A percentile compares a stretch with the other conserved stretches of the same genome.
These are phyloP conservation scores for Pachydiplax longipennis DNA, from an alignment of 2,888 invertebrate species.

Conservation along the genomic window DNA sequence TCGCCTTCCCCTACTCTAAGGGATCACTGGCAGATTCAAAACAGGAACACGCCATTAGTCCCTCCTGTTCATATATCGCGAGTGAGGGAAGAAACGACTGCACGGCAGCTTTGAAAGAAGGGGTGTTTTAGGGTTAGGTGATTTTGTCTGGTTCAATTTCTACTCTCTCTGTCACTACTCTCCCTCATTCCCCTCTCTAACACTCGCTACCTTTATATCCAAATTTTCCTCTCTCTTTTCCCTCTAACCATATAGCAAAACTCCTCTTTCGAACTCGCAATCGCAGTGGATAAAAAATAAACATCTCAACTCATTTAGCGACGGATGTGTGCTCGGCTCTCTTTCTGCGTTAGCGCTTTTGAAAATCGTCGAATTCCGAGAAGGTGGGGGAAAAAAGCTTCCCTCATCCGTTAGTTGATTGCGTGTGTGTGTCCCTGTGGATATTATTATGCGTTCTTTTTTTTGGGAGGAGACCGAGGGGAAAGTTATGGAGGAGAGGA, in stretches of 20 bases:
- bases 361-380: conserved; percentile 37
- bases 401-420: conserved; percentile 39
- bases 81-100: not conserved
- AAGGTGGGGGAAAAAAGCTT: conserved; percentile 27
- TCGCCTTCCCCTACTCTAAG: not conserved
- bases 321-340: conserved; percentile 32
- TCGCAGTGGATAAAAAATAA: not conserved
- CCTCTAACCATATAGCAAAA: conserved; percentile 25
- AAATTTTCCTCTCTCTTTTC: not conserved
- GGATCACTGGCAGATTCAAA: conserved; percentile 8
- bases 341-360: conserved; percentile 35
- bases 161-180: not conserved
- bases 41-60: conserved; percentile 44
- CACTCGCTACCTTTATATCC: not conserved
- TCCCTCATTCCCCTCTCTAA: not conserved
- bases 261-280: conserved; percentile 32
- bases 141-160: conserved; percentile 21
- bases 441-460: not conserved
- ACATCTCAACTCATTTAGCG: conserved; percentile 36
- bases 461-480: not conserved
- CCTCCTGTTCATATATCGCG: conserved; percentile 31
- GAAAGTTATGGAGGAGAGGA: not conserved
- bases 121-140: not conserved
- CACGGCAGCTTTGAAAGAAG: not conserved
- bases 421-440: not conserved